Conservation (phyloP, 2,888 invertebrate genomes). For the Zeuzera pyrina region DNA sequence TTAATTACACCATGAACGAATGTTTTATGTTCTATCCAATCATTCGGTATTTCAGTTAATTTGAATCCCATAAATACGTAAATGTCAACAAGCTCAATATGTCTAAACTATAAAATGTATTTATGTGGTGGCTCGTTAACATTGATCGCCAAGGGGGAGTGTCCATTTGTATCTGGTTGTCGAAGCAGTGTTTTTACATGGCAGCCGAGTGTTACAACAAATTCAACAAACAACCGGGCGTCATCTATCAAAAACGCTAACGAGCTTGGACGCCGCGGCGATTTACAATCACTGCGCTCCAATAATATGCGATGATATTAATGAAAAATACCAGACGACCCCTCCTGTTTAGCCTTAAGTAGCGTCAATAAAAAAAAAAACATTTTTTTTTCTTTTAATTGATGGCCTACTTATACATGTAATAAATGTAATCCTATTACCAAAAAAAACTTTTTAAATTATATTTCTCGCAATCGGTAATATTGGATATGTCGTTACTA, state of each 20-base stretch:
- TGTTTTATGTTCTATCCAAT: constrained; percentile 8
- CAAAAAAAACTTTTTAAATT: too few species aligned
- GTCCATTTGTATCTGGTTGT: constrained; percentile 65
- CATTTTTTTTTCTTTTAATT: too few species aligned
- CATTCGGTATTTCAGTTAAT: constrained; percentile 9
- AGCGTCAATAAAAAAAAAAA: not conserved
- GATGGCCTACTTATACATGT: too few species aligned
- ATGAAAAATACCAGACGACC: constrained; percentile 29
- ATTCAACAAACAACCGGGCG: constrained; percentile 65
- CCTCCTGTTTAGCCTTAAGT: not conserved
- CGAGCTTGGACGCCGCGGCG: constrained; percentile 63
- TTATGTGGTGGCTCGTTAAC: constrained; percentile 68
- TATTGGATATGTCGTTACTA: too few species aligned
- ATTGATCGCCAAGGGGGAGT: constrained; percentile 66
- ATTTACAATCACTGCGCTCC: constrained; percentile 59
- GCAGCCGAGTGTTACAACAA: constrained; percentile 59
- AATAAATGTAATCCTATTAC: too few species aligned
- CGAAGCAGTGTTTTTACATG: constrained; percentile 66
- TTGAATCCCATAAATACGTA: constrained; percentile 6
- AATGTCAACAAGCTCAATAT: too few species aligned
- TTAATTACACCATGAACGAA: too few species aligned
- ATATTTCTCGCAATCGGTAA: too few species aligned
- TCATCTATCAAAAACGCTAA: constrained; percentile 72
- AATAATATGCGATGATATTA: constrained; percentile 59
- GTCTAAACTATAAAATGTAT: constrained; percentile 66